Evolutionary conservation across 2,113 vertebrate genomes (phyloP).

Genomic region (Sceloporus tristichus): DNA sequence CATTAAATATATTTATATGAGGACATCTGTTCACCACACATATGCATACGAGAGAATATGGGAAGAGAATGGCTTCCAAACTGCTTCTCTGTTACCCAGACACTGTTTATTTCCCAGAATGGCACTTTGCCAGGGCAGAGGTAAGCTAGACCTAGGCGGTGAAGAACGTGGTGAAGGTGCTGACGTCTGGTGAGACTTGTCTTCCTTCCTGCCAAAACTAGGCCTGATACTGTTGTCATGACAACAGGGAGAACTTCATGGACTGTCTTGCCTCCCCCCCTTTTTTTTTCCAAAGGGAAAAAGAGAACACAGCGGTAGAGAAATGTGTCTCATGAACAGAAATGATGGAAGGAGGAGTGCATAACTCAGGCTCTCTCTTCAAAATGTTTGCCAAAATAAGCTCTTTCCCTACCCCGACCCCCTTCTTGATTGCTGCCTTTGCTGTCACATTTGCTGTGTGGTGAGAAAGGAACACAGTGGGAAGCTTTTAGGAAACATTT

Average conservation of each 20-base stretch:
- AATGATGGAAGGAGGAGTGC: neutral
- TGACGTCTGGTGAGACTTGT: neutral
- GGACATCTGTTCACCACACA: neutral
- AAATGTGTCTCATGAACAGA: neutral
- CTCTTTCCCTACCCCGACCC: rapidly evolving
- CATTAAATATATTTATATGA: conserved; percentile 22
- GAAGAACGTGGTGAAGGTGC: neutral
- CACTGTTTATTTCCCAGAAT: conserved; percentile 30
- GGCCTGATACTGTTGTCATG: conserved; percentile 44
- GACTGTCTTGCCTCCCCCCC: neutral
- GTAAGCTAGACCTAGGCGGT: neutral
- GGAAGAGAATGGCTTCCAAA: conserved; percentile 42
- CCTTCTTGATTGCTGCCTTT: neutral
- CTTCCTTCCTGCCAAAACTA: conserved; percentile 24
- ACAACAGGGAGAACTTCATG: conserved; percentile 57
- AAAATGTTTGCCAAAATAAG: neutral
- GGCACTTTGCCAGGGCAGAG: neutral
- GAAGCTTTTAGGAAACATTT: conserved; percentile 4
- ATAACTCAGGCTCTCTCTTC: neutral
- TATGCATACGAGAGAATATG: conserved; percentile 15
- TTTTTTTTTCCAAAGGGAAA: conserved; percentile 8
- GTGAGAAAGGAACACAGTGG: neutral
- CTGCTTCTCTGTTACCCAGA: conserved; percentile 42
- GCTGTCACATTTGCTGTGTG: neutral
- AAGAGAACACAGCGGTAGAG: conserved; percentile 16